Conservation (phyloP, 2,888 invertebrate species). For the Flexamia atlantica region DNA sequence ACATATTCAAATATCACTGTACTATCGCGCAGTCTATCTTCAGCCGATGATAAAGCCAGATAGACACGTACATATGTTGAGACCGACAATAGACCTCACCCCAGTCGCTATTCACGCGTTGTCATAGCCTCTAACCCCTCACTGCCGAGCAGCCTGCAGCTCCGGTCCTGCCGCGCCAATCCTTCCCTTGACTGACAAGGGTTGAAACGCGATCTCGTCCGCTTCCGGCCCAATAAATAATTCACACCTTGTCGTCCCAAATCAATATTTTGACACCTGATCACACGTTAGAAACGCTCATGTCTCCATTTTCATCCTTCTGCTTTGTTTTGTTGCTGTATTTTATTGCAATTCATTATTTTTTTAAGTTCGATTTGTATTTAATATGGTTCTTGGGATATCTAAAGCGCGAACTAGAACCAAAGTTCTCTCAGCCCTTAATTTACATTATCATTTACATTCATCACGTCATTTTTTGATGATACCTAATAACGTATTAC, state of each 20-base stretch:
- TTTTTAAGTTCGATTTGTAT: too few relatives aligned
- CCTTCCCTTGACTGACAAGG: constrained; percentile 45
- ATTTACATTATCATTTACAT: too few relatives aligned
- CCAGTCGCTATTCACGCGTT: background rate
- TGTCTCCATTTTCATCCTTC: too few relatives aligned
- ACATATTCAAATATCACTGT: too few relatives aligned
- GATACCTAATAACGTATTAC: too few relatives aligned
- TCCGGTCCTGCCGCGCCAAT: background rate
- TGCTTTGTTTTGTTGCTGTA: too few relatives aligned
- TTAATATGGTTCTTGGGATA: too few relatives aligned
- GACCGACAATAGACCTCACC: background rate
- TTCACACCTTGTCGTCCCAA: constrained; percentile 54
- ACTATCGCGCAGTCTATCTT: background rate
- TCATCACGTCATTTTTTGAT: too few relatives aligned
- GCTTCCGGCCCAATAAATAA: constrained; percentile 38
- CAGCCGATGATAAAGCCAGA: background rate
- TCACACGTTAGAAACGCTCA: background rate
- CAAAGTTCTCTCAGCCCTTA: too few relatives aligned
- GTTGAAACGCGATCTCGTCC: constrained; percentile 43
- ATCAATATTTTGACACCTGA: constrained; percentile 56
- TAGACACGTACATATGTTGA: constrained; percentile 1
- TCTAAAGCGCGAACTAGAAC: too few relatives aligned
- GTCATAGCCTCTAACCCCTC: background rate
- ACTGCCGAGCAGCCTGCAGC: background rate
- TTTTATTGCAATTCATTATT: too few relatives aligned